Evolutionary conservation across 2,797 vertebrate species (phyloP), one percentile per base, ranked within the genome.

Genomic region (Darevskia nairensis): DNA sequence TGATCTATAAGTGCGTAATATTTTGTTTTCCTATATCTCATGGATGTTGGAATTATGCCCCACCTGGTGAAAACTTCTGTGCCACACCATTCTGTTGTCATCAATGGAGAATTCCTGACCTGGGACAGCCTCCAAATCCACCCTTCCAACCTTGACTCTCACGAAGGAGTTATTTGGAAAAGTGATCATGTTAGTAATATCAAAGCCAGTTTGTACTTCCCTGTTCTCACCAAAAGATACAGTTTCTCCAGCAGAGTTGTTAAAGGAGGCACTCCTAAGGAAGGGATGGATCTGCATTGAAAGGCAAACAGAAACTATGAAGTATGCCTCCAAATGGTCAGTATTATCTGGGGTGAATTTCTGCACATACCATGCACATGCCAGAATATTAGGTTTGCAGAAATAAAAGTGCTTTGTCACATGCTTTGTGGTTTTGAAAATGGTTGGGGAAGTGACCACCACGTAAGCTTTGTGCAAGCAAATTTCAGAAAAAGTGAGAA

Each of bases 171-270:
- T 13, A 2, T 84, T 84, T n/a, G 68, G 44, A 17, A 84, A 84
- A 59, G 6, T 74, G 32, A 39, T 32, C 64, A 69, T 46, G 8
- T 32, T 88, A 4, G 35, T 83, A 23, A 88, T 71, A 71, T 88
- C 81, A 9, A 78, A 88, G n/a, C 75, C 46, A 25, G 44, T 2
- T 11, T n/a, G 21, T 71, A 61, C 84, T n/a, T 88, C 81, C 1
- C 3, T 59, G 10, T 84, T 69, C 11, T 79, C 50, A 9, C 29
- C 75, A 13, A 88, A 84, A 59, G 8, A 88, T 3, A 84, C 27
- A 7, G 64, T 8, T 6, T 84, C 46, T 59, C 87, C 64, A 1
- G 75, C 81, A 69, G 74, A 78, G 64, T 88, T 88, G 35, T 88
- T 88, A 61, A 88, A 79, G 0, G 44, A 41, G 19, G 79, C 25